Conservation (phyloP, 2,888 invertebrate species). For the Phalera bucephala region DNA sequence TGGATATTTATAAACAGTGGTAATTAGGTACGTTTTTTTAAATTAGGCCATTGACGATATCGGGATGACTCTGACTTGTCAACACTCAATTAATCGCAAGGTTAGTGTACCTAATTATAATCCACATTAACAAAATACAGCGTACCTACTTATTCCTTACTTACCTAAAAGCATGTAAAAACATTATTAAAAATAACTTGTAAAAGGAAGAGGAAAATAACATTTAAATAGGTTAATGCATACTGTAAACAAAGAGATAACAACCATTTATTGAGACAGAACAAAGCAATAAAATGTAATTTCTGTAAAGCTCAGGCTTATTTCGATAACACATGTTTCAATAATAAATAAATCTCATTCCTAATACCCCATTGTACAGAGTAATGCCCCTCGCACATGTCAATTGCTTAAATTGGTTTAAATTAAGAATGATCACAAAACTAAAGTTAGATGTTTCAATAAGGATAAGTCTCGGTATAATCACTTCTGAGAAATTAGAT, state of each 20-base stretch:
- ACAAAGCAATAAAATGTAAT: too few relatives aligned
- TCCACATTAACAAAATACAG: too few relatives aligned
- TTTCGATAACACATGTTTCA: neutral
- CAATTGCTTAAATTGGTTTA: conserved; percentile 75
- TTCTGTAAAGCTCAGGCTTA: too few relatives aligned
- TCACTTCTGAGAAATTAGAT: conserved; percentile 8
- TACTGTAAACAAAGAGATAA: neutral
- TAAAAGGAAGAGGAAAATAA: neutral
- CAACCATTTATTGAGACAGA: neutral
- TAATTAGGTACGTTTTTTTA: conserved; percentile 9
- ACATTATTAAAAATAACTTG: too few relatives aligned
- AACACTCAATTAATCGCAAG: conserved; percentile 56
- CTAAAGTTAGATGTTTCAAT: conserved; percentile 34
- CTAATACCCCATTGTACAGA: conserved; percentile 22
- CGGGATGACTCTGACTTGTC: conserved; percentile 37
- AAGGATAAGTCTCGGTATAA: conserved; percentile 46
- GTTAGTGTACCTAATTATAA: too few relatives aligned
- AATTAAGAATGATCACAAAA: conserved; percentile 57
- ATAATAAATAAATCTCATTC: conserved; percentile 10
- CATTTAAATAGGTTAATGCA: too few relatives aligned
- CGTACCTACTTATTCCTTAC: too few relatives aligned
- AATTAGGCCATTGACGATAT: conserved; percentile 36
- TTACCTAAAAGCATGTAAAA: too few relatives aligned
- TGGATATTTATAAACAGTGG: conserved; percentile 2
- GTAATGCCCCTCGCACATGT: conserved; percentile 38